phyloP scores from a whole-genome alignment of 2,113 vertebrate genomes.

The Psilopsiagon aymara region DNA sequence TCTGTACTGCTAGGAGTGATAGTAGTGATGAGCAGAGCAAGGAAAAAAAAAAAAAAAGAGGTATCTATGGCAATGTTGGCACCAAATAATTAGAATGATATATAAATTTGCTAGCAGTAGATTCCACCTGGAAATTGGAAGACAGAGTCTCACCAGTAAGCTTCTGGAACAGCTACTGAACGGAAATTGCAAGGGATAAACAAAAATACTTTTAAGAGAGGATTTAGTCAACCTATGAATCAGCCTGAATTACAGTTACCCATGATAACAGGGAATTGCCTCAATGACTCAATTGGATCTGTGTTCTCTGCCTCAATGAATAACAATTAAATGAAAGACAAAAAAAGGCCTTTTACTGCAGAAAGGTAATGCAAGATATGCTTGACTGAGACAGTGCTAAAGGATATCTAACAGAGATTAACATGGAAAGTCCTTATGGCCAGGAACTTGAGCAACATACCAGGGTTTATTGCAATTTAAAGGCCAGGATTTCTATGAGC shows the following conservation, averaged over 20 bases:
- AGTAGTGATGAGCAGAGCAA: not conserved
- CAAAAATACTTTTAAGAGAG: not conserved
- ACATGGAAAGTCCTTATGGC: not conserved
- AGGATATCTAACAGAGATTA: not conserved
- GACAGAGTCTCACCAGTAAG: not conserved
- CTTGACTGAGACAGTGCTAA: not conserved
- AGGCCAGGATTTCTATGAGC: not conserved
- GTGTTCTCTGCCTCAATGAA: not conserved
- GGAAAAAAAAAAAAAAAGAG: not conserved
- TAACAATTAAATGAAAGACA: not conserved
- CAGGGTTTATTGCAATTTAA: not conserved
- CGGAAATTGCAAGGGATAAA: not conserved
- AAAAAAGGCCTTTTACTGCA: not conserved
- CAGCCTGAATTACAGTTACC: not conserved
- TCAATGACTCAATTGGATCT: not conserved
- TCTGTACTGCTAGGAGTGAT: not conserved
- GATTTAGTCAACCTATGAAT: not conserved
- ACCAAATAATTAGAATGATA: not conserved
- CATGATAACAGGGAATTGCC: not conserved
- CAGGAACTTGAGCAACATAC: not conserved
- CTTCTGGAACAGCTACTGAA: not conserved
- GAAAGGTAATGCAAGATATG: not conserved
- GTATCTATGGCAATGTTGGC: not conserved
- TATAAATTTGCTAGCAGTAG: not conserved
- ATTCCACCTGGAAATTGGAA: not conserved